Evolutionary conservation across 2,797 vertebrate species (phyloP).

Genomic region (Muscicapa comitata): DNA sequence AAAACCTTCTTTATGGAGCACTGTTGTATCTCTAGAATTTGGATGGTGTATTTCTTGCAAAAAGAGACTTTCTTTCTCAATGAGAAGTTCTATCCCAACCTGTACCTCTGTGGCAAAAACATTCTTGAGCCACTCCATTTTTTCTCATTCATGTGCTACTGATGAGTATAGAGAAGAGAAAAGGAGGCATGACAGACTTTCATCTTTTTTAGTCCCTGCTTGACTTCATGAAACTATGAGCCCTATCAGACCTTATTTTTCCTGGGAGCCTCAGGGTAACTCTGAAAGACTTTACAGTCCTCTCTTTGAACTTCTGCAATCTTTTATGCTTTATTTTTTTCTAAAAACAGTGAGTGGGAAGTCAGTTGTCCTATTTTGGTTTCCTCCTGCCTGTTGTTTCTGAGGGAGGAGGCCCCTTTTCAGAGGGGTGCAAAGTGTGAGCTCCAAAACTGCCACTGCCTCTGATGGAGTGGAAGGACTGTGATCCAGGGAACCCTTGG

Average conservation of each 20-base stretch:
- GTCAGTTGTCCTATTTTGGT: neutral
- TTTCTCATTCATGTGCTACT: neutral
- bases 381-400: neutral
- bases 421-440: neutral
- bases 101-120: neutral
- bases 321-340: neutral
- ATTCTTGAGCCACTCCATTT: neutral
- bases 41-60: neutral
- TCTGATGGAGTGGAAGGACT: neutral
- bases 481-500: neutral
- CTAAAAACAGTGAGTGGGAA: neutral
- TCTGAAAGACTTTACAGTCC: neutral
- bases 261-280: neutral
- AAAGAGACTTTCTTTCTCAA: neutral
- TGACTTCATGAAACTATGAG: neutral
- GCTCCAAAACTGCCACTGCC: neutral
- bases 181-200: neutral
- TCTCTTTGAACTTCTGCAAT: conserved; percentile 1
- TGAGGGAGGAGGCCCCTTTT: neutral
- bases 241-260: neutral
- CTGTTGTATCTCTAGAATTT: neutral
- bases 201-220: neutral
- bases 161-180: neutral
- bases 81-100: neutral
- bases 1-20: neutral